Evolutionary conservation across 2,797 vertebrate species (phyloP), one percentile per base, ranked within the genome.

Genomic region (Anguilla obscura): DNA sequence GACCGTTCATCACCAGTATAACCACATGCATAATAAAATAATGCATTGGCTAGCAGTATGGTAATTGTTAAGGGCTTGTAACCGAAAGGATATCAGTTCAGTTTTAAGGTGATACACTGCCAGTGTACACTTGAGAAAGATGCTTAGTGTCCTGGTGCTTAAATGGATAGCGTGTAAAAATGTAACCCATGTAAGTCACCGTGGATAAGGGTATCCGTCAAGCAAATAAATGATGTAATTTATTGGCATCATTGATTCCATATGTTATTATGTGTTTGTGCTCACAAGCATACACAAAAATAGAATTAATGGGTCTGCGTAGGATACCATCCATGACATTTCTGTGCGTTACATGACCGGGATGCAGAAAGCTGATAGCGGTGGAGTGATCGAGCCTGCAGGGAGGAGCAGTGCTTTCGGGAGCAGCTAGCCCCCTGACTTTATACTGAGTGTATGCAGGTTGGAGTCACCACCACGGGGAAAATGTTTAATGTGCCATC

Each of bases 211-310:
- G 45, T 50, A 45, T 82, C 24, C 2, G 79, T 18, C 24, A 24
- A 82, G 79, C 45, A n/a, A 10, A 82, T 82, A 82, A 82, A 82
- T 82, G 50, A 82, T 82, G 79, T n/a, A 50, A 82, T 82, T 45
- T 84, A 66, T 60, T 66, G 56, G 7, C 24, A 66, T 66, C 58
- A 56, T 36, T 3, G 54, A 48, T 40, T 58, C 58, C 18, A 40
- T 84, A 30, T 30, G 54, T 76, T 48, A 36, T 84, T 74, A n/a
- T 45, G 8, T 69, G 82, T 74, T 33, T 79, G 9, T 56, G 58
- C 33, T 58, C 50, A 63, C 33, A 45, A 7, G 33, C 50, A 69
- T 14, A 45, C 87, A 30, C 33, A 56, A 58, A 84, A 16, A 86
- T 50, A 36, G 84, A 9, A 86, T 40, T 16, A 50, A 86, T 40